Base-by-base conservation (phyloP, 2,888 invertebrate genomes). In the Limnephilus lunatus region DNA sequence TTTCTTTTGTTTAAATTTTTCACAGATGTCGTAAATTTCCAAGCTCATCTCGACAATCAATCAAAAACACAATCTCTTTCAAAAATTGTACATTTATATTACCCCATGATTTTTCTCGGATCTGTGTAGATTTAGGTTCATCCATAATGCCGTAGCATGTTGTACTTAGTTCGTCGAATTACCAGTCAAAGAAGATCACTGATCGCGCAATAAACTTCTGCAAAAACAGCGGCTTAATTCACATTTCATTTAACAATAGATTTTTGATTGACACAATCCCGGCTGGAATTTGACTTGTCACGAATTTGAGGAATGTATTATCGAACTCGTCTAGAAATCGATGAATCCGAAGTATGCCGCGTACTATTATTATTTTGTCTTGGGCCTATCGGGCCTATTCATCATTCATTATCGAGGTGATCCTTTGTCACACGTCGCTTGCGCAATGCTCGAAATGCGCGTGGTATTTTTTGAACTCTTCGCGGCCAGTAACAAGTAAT, bases 181-280 rank as follows among this genome's bases (percentile, higher is more conserved):
- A n/a, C 68, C 25, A 68, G 25, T 68, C 68, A 25, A 68, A 68
- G 68, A 68, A 68, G 68, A 68, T 68, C n/a, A 7, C 68, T 68
- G n/a, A 68, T 68, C 68, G 53, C 68, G 5, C 68, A 68, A 68
- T n/a, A n/a, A 68, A 68, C 25, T 48, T 19, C 48, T 25, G 35
- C 44, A 30, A 86, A 86, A 86, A n/a, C 3, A 31, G 44, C 19
- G 44, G 85, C 39, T 25, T 39, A 3, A 85, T 85, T 85, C 85
- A 83, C 44, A 35, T 9, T 35, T 85, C 39, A 85, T 85, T 39
- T 86, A 48, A 86, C 44, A 86, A 48, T 86, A 44, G 86, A 44
- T 48, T 39, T 86, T 48, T 86, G 86, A 86, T 86, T 86, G 48
- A 44, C 48, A 86, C 44, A 86, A 86, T 86, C 86, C 86, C 12